phyloP scores from a whole-genome alignment of 2,888 invertebrate genomes.

The Beris morrisii region DNA sequence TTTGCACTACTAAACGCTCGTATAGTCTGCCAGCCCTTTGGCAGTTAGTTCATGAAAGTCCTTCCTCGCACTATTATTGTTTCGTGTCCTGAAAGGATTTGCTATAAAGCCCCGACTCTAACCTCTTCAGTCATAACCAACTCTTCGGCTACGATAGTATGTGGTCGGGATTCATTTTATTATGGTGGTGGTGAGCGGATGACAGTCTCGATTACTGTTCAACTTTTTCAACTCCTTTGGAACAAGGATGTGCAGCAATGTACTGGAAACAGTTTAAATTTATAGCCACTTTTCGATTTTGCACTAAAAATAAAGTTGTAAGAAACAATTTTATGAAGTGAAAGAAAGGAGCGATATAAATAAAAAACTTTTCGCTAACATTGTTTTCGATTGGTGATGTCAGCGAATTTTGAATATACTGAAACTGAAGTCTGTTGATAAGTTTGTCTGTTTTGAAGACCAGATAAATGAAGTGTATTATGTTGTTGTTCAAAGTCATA shows the following conservation, averaged over 20 bases:
- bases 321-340: constrained; percentile 11
- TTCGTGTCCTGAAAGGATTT: not conserved
- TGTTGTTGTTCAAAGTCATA: no score
- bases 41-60: not conserved
- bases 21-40: not conserved
- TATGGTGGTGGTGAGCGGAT: not conserved
- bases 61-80: constrained; percentile 5
- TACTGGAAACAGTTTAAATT: constrained; percentile 31
- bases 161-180: not conserved
- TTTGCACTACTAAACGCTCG: constrained; percentile 25
- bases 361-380: no score
- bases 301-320: constrained; percentile 26
- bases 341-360: no score
- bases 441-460: no score
- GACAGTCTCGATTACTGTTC: constrained; percentile 15
- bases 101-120: no score
- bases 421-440: no score
- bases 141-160: not conserved
- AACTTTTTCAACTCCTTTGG: constrained; percentile 2
- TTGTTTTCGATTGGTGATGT: no score
- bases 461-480: no score
- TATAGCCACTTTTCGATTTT: constrained; percentile 25
- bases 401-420: no score
- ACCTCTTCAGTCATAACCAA: no score
- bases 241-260: constrained; percentile 25